Evolutionary conservation across 2,113 vertebrate species (phyloP).

Genomic region (Sus scrofa): T2T-Sscrofa CM000829.6:37563501-37564000

Average conservation of each 20-base stretch:
- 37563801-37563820: not conserved
- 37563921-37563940: not conserved
- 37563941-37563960: not conserved
- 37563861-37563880: not conserved
- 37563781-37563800: not conserved
- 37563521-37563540: not conserved
- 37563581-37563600: not conserved
- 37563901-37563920: not conserved
- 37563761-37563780: not conserved
- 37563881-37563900: not conserved
- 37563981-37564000: not conserved
- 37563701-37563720: not conserved
- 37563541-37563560: not conserved
- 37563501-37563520: not conserved
- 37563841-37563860: not conserved
- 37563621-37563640: not conserved
- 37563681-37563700: not conserved
- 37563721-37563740: not conserved
- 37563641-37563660: not conserved
- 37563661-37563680: not conserved
- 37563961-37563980: not conserved
- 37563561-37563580: not conserved
- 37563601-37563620: not conserved
- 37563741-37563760: not conserved
- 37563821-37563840: not conserved